Percentiles rank a stretch among this genome's conserved stretches.
Conservation (phyloP, 30 jellyfish, hydroid and myxozoan species). For the Phacellophora camtschatica region DNA sequence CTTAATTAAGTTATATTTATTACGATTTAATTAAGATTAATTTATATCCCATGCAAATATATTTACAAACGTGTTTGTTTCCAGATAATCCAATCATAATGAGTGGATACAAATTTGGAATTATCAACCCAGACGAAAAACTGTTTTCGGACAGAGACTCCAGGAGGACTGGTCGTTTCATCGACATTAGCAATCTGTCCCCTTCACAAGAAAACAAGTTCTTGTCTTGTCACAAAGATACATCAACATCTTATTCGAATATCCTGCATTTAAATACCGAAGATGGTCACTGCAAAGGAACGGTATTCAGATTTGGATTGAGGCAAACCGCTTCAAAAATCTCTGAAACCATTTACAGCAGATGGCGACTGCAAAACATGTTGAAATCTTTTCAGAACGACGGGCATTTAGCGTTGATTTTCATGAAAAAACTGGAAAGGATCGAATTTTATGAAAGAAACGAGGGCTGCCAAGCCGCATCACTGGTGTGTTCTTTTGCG, state of each 20-base stretch:
- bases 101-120: constrained; percentile 41
- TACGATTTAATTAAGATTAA: too few relatives aligned
- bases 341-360: constrained; percentile 17
- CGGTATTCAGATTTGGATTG: constrained; percentile 27
- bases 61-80: background rate
- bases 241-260: background rate
- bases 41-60: too few relatives aligned
- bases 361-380: background rate
- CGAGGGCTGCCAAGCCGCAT: background rate
- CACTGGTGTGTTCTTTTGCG: constrained; percentile 6
- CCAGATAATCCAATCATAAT: constrained; percentile 64
- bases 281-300: constrained; percentile 39
- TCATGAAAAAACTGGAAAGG: constrained; percentile 5
- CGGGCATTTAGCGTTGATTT: constrained; percentile 39
- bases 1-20: background rate
- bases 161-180: constrained; percentile 8
- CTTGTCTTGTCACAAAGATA: background rate
- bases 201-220: background rate
- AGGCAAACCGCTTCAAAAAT: constrained; percentile 34
- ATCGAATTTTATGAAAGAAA: constrained; percentile 19
- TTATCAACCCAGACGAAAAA: constrained; percentile 56
- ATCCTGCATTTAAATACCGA: background rate
- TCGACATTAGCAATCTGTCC: background rate
- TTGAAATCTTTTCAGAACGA: constrained; percentile 27
- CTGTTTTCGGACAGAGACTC: constrained; percentile 15